Evolutionary conservation across 1,140 invertebrate genomes (phyloP).

Genomic region (Aphidius gifuensis): DNA sequence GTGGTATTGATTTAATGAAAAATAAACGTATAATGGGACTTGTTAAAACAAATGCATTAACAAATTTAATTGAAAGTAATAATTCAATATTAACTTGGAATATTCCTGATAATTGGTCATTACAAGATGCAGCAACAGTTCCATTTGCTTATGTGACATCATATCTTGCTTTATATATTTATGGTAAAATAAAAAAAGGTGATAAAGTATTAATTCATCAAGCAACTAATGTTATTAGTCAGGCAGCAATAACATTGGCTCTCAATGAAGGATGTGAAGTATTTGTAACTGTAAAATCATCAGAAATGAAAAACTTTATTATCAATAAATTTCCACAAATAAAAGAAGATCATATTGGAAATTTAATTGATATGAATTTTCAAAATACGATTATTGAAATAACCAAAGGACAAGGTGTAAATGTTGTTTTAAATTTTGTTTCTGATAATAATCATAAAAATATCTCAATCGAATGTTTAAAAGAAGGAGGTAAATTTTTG

Average conservation of each 20-base stretch:
- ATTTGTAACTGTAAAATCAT: conserved; percentile 68
- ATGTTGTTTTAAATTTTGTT: conserved; percentile 76
- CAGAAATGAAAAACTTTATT: conserved; percentile 69
- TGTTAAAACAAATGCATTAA: conserved; percentile 54
- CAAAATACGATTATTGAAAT: conserved; percentile 64
- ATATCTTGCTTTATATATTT: conserved; percentile 71
- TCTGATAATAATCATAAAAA: conserved; percentile 77
- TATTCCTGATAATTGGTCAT: conserved; percentile 78
- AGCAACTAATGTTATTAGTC: conserved; percentile 73
- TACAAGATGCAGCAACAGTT: conserved; percentile 85
- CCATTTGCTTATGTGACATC: conserved; percentile 83
- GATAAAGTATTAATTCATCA: conserved; percentile 72
- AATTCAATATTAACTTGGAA: conserved; percentile 68
- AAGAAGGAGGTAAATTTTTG: conserved; percentile 64
- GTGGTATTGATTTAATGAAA: conserved; percentile 51
- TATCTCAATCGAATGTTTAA: conserved; percentile 76
- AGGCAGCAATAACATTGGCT: conserved; percentile 73
- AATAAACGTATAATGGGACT: conserved; percentile 73
- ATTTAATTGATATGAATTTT: conserved; percentile 70
- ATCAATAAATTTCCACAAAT: conserved; percentile 65
- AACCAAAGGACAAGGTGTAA: conserved; percentile 67
- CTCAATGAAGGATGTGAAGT: conserved; percentile 64
- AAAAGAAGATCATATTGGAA: conserved; percentile 66
- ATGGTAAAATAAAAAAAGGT: conserved; percentile 59
- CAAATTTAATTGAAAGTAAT: conserved; percentile 61